Evolutionary conservation across 2,113 vertebrate genomes (phyloP).

Genomic region (Rhea pennata): DNA sequence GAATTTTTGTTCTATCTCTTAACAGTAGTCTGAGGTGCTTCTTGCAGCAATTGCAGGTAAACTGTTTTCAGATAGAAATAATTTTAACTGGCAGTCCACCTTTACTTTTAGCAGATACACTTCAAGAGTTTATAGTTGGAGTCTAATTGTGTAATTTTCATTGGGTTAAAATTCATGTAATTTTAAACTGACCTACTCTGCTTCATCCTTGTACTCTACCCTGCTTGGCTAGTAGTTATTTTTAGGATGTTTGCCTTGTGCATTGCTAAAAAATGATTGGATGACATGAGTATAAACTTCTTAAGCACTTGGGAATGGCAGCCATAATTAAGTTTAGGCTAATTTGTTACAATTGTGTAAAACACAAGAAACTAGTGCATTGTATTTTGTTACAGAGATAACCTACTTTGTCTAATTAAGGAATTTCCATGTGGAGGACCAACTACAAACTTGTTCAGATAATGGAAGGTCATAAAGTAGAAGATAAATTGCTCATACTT

Average conservation of each 20-base stretch:
- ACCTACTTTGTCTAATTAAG: background rate
- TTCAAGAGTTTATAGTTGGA: no score
- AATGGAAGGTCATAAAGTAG: background rate
- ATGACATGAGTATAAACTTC: background rate
- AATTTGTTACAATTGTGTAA: background rate
- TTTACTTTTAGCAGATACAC: no score
- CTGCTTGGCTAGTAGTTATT: background rate
- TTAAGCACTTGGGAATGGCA: background rate
- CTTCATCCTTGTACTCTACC: background rate
- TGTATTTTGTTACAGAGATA: background rate
- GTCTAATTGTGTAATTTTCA: no score
- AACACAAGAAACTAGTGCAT: background rate
- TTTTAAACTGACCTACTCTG: background rate
- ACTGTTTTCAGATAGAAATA: background rate
- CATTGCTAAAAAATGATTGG: background rate
- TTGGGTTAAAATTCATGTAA: no score
- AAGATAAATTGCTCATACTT: background rate
- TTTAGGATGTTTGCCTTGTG: background rate
- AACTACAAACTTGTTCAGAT: background rate
- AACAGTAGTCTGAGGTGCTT: background rate
- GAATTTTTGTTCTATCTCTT: background rate
- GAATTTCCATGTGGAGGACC: background rate
- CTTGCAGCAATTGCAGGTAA: background rate
- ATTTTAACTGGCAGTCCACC: background rate
- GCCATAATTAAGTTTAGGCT: background rate